A percentile compares a stretch with the other conserved stretches of the same genome.
These are phyloP conservation scores for Procambarus virginalis DNA, from an alignment of 1,140 invertebrate species.

Conservation along the genomic window DNA sequence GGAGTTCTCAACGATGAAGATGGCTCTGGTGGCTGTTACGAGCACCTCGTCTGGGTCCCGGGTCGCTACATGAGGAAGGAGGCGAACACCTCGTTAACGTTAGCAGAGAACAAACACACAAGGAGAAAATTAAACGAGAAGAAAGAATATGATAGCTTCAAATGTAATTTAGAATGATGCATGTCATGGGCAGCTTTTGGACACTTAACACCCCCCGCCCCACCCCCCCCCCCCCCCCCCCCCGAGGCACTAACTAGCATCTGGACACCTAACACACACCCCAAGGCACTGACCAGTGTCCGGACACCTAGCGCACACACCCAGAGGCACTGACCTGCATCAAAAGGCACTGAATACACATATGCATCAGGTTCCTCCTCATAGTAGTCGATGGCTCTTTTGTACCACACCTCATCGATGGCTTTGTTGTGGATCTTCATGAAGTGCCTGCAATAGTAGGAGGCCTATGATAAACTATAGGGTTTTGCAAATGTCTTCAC, in stretches of 20 bases:
- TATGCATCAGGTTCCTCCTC: slow-evolving; percentile 89
- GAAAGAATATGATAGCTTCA: no score
- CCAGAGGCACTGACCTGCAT: slow-evolving; percentile 78
- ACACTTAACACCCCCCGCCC: no score
- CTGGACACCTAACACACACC: no score
- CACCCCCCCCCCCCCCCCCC: no score
- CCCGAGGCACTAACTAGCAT: no score
- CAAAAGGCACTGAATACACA: slow-evolving; percentile 92
- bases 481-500: no score
- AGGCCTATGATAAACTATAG: background rate
- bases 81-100: background rate
- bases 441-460: slow-evolving; percentile 81
- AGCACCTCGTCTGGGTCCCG: slow-evolving; percentile 78
- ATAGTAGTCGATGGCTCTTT: slow-evolving; percentile 92
- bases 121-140: no score
- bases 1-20: slow-evolving; percentile 89
- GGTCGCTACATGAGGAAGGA: slow-evolving; percentile 62
- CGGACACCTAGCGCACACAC: background rate
- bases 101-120: background rate
- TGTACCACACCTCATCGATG: slow-evolving; percentile 93
- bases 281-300: no score
- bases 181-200: no score
- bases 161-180: no score
- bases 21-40: slow-evolving; percentile 91
- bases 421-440: slow-evolving; percentile 86